A percentile compares a stretch with the other conserved stretches of the same genome.
phyloP scores from a whole-genome alignment of 2,113 vertebrate genomes.

The Sterna hirundo region DNA sequence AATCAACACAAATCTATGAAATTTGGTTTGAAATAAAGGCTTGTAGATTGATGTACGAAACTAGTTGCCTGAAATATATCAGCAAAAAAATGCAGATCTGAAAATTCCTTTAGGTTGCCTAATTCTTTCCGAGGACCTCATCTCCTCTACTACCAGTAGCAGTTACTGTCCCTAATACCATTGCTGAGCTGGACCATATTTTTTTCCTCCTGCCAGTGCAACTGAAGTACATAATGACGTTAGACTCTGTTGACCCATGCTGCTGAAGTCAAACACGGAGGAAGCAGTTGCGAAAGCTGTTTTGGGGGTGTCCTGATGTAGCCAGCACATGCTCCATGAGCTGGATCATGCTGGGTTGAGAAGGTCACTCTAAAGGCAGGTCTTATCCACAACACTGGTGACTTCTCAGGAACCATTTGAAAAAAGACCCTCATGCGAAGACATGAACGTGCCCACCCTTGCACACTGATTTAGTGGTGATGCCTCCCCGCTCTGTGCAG shows the following conservation, averaged over 20 bases:
- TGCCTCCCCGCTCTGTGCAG: accelerated
- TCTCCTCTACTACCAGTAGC: background rate
- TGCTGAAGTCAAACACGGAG: background rate
- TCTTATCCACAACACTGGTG: background rate
- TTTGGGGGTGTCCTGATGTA: background rate
- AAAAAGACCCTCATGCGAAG: background rate
- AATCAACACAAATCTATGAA: background rate
- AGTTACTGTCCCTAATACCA: background rate
- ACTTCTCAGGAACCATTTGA: background rate
- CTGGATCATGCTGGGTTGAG: background rate
- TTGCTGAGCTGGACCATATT: background rate
- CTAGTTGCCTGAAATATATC: background rate
- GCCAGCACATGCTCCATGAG: background rate
- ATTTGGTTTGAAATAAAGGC: background rate
- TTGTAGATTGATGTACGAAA: background rate
- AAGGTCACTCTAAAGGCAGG: background rate
- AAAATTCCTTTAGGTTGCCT: background rate
- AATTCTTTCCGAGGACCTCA: background rate
- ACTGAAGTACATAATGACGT: background rate
- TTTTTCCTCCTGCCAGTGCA: background rate
- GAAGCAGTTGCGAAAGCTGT: background rate
- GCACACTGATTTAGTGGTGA: background rate
- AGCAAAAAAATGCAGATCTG: background rate
- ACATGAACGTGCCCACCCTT: accelerated
- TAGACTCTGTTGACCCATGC: background rate